Evolutionary conservation across 2,888 invertebrate species (phyloP).

Genomic region (Limnephilus lunatus): DNA sequence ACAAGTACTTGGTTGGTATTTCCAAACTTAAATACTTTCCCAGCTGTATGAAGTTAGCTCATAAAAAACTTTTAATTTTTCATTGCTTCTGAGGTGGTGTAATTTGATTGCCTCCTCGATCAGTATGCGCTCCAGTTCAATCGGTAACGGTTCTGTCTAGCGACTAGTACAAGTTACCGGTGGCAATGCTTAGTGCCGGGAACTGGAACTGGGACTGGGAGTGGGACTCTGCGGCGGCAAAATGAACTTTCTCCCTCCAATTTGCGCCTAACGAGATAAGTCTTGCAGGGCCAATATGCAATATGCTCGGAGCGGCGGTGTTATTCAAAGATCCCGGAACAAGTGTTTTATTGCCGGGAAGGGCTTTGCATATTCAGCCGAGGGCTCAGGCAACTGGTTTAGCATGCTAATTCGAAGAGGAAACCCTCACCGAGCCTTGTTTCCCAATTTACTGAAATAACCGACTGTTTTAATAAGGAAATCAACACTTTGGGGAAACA

Average conservation of each 20-base stretch:
- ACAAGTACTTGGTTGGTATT: too few relatives aligned
- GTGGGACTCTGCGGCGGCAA: conserved; percentile 23
- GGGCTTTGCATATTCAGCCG: conserved; percentile 65
- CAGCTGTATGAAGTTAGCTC: too few relatives aligned
- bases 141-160: neutral
- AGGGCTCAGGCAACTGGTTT: conserved; percentile 55
- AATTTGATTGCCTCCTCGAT: neutral
- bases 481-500: conserved; percentile 49
- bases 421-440: conserved; percentile 53
- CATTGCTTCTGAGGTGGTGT: neutral
- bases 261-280: conserved; percentile 57
- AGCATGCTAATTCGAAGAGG: conserved; percentile 64
- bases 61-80: neutral
- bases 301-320: conserved; percentile 42
- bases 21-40: too few relatives aligned
- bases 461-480: conserved; percentile 51
- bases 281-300: conserved; percentile 54
- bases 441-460: conserved; percentile 61
- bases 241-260: conserved; percentile 53
- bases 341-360: conserved; percentile 65
- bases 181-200: neutral
- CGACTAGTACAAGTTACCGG: neutral
- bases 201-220: neutral
- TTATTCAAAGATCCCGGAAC: conserved; percentile 61
- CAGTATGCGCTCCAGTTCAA: neutral